These are phyloP conservation scores for Caranx melampygus DNA, from an alignment of 2,113 vertebrate species.

Conservation along the genomic window DNA sequence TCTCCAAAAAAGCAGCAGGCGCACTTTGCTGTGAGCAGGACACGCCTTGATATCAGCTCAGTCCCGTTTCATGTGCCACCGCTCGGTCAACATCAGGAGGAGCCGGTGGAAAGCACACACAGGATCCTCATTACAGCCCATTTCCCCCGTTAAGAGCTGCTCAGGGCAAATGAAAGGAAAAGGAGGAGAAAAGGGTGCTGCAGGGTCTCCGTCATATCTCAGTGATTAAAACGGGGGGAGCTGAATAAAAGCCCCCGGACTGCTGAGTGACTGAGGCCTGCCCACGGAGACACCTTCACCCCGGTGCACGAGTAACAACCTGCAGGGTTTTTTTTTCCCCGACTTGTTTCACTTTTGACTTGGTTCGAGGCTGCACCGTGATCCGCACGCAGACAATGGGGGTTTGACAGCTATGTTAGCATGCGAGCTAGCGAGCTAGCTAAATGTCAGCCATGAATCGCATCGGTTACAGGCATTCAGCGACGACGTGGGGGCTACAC, in stretches of 20 bases:
- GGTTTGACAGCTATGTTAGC: constrained; percentile 77
- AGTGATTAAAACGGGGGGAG: background rate
- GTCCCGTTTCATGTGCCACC: background rate
- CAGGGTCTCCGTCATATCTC: background rate
- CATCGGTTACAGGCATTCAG: background rate
- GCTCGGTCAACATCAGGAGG: constrained; percentile 23
- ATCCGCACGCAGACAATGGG: constrained; percentile 62
- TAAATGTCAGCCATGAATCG: constrained; percentile 48
- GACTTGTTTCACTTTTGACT: constrained; percentile 54
- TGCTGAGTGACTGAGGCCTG: background rate
- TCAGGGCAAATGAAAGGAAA: background rate
- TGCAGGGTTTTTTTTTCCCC: background rate
- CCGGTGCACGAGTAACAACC: background rate
- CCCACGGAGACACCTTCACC: fast-evolving
- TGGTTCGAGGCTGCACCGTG: background rate
- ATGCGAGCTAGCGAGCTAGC: constrained; percentile 55
- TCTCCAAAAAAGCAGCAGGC: background rate
- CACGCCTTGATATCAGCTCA: background rate
- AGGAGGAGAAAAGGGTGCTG: background rate
- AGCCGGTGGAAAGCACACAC: background rate
- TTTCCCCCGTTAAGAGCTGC: background rate
- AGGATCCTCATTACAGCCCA: constrained; percentile 6
- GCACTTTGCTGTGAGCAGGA: background rate
- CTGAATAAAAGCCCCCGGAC: background rate
- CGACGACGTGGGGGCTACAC: background rate